Base-by-base conservation (phyloP, 2,888 invertebrate genomes). In the Tholera decimalis region DNA sequence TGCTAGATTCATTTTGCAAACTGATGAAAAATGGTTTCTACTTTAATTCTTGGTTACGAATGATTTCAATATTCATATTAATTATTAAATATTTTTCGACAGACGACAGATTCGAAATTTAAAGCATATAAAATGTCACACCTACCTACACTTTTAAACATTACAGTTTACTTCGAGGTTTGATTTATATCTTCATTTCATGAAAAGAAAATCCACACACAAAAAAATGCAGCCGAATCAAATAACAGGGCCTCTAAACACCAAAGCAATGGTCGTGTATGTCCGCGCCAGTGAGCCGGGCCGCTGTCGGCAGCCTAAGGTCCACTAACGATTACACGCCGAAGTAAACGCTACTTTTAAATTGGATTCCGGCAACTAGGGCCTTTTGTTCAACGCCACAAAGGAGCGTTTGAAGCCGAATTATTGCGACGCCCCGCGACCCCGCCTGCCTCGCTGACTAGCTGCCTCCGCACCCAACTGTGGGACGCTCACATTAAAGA, bases 311-410 rank as follows among this genome's bases (percentile, higher is more conserved):
- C 49, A 44, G 73, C 79, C 82, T 77, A 67, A 72, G 59, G 46
- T 71, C 73, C 79, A 68, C 83, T 84, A 84, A 83, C 86, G 88
- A 88, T 85, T 84, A 84, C 87, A 88, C 89, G 87, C 69, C 74
- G 83, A 83, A 85, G 79, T 89, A 87, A 88, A 84, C 86, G 87
- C 85, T 84, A 88, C 88, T 86, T 89, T 89, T 86, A 89, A 89
- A 90, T 90, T 89, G 89, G 86, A 90, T 90, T 89, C 90, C 88
- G 76, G 66, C 84, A 75, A 80, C 80, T 77, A 77, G 69, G 58
- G 69, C 75, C 82, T 79, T 82, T 87, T 85, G 84, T 86, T 80
- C 80, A 80, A 46, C 67, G 73, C 58, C 66, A 78, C 81, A 79
- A 81, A 79, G 70, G 58, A 78, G 24, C 78, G 79, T 60, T 73